These are phyloP conservation scores for Ibidorhyncha struthersii DNA, from an alignment of 2,113 vertebrate species.

Conservation along the genomic window DNA sequence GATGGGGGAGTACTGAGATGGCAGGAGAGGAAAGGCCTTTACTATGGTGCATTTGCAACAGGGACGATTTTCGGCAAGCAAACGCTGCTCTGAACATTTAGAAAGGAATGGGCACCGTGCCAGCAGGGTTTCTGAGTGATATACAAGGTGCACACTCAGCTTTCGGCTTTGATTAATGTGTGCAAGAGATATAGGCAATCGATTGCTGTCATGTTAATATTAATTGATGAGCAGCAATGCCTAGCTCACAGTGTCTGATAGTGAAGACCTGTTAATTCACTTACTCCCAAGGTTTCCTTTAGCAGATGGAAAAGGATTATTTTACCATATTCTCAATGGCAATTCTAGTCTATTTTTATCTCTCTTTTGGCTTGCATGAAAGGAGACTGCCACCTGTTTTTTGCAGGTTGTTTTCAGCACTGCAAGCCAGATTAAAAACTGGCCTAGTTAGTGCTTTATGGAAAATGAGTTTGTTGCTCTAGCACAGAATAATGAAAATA, in stretches of 20 bases:
- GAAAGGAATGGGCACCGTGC: neutral
- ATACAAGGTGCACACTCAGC: neutral
- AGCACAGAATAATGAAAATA: neutral
- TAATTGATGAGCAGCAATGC: slow-evolving; percentile 63
- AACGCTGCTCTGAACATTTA: slow-evolving; percentile 11
- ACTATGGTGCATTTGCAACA: neutral
- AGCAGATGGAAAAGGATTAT: slow-evolving; percentile 77
- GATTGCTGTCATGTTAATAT: neutral
- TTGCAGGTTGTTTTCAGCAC: slow-evolving; percentile 74
- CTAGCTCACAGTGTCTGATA: neutral
- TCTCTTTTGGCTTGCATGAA: slow-evolving; percentile 67
- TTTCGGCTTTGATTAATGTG: slow-evolving; percentile 46
- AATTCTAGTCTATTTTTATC: slow-evolving; percentile 77
- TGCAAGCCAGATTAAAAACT: slow-evolving; percentile 30
- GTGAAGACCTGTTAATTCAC: slow-evolving; percentile 66
- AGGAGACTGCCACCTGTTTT: slow-evolving; percentile 77
- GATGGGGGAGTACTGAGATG: rapidly evolving
- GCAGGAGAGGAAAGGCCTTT: neutral
- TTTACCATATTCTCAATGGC: slow-evolving; percentile 73
- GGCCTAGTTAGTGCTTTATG: neutral
- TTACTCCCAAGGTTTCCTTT: slow-evolving; percentile 61
- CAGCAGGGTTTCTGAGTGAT: slow-evolving; percentile 7
- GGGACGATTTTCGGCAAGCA: neutral
- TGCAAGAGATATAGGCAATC: slow-evolving; percentile 33
- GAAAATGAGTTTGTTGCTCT: slow-evolving; percentile 59